Base-by-base conservation (phyloP, 2,888 invertebrate species). In the Thymelicus acteon region DNA sequence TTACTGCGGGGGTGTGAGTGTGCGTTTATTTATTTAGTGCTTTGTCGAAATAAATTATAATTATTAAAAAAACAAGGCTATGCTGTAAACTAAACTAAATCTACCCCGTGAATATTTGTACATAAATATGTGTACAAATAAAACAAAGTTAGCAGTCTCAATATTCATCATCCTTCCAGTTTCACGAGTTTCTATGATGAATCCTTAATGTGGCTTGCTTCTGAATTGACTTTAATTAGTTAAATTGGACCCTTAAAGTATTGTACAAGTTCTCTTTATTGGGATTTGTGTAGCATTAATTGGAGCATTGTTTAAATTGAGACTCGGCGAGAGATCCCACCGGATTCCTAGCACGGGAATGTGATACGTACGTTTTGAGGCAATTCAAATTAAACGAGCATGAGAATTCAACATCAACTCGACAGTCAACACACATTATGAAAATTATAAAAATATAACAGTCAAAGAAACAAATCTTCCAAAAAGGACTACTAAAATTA, bases 181-280 rank as follows among this genome's bases (percentile, higher is more conserved):
- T 39, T 37, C 48, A 60, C 39, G 39, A 49, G 61, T 54, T 68
- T 61, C 67, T 68, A 61, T 49, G 67, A 68, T 68, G 67, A 61
- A 61, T 68, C 52, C 49, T 61, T 61, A 52, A 40, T 54, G 54
- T 60, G 60, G 24, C 44, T 61, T 54, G 49, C 48, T 61, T 61
- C 60, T 67, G 61, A 68, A 68, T 68, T 52, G 54, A 54, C 52
- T 44, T 68, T 68, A 62, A 68, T 68, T 40, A 68, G 67, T 48
- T 24, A 31, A 62, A 44, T 68, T 68, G 62, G 52, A 54, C 61
- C 67, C 52, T 67, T 40, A 58, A 67, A 67, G 60, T 48, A 47
- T 60, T 37, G 66, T 19, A 48, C 37, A 39, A 39, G 60, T 58
- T 66, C 15, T 31, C 54, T 13, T 65, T 13, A 31, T 31, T 48